Evolutionary conservation across 2,113 vertebrate species (phyloP), one percentile per base, ranked within the genome.

Genomic region (Coryphaenoides rupestris): DNA sequence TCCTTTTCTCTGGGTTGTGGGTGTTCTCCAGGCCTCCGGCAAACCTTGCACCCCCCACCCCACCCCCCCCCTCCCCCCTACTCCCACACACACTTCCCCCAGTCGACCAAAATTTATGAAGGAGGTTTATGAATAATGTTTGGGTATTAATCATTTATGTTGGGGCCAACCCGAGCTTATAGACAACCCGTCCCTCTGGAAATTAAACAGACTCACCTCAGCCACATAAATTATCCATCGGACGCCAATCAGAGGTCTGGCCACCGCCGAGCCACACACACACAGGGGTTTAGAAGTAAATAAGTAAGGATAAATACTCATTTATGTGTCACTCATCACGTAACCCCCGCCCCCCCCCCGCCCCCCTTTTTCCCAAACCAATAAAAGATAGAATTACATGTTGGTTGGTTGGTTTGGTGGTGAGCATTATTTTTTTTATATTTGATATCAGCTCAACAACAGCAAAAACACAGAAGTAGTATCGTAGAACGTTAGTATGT

Each of bases 61-160:
- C 52, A 5, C 45, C 17, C 19, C 21, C 46, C 21, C 28, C 21
- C 53, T 19, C 2, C 56, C 33, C 21, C 22, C 46, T 1, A 68
- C 67, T 66, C 12, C n/a, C 17, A 59, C 24, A 52, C 24, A 40
- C 47, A 47, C 33, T 61, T 66, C 77, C 9, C 70, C 78, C 80
- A 63, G 24, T 63, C 55, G 54, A 64, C 66, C 69, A 65, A 77
- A n/a, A 83, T 85, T 83, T 68, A 83, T 73, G 77, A 75, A 70
- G 53, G 40, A 73, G 70, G 77, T 67, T 71, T 75, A 84, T 86
- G 82, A 84, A 87, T 86, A 83, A 82, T 83, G 82, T 87, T 84
- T 80, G 79, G 60, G 49, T 80, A 82, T 87, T 75, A 86, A 86
- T 86, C 79, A 84, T 88, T 88, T 49, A 86, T 81, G 72, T 63